Conservation (phyloP, 1,140 invertebrate species). For the Oppia nitens region DNA sequence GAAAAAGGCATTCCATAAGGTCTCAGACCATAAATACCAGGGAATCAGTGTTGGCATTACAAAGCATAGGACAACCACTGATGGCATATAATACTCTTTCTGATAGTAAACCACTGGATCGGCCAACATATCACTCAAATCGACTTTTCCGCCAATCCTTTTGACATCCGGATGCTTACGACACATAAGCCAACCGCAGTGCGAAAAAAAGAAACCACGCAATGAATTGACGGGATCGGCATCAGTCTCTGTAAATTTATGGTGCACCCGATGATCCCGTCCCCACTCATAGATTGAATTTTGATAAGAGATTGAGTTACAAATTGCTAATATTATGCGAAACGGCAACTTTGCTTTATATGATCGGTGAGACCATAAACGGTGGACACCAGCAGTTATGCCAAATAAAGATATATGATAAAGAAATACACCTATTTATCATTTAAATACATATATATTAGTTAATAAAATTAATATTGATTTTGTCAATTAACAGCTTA, state of each 20-base stretch:
- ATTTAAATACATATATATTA: background rate
- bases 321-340: conserved; percentile 52
- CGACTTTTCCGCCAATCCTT: conserved; percentile 62
- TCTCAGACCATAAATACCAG: conserved; percentile 33
- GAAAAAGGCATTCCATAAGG: conserved; percentile 29
- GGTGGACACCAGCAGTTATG: conserved; percentile 84
- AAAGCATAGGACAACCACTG: conserved; percentile 30
- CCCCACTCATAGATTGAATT: conserved; percentile 85
- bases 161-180: conserved; percentile 68
- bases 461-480: background rate
- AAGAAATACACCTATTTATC: background rate
- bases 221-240: conserved; percentile 90
- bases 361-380: conserved; percentile 79
- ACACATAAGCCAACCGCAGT: conserved; percentile 81
- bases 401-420: conserved; percentile 39
- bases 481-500: no score
- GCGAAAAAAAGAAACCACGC: conserved; percentile 88
- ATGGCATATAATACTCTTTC: conserved; percentile 35
- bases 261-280: conserved; percentile 84
- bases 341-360: conserved; percentile 84
- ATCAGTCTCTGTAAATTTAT: conserved; percentile 87
- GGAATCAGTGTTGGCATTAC: conserved; percentile 34
- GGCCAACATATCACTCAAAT: conserved; percentile 59
- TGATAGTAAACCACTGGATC: conserved; percentile 73
- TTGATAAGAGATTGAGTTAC: conserved; percentile 73